A percentile compares a stretch with the other conserved stretches of the same genome.
These are phyloP conservation scores for Harpagifer antarcticus DNA, from an alignment of 2,797 vertebrate species.

Conservation along the genomic window DNA sequence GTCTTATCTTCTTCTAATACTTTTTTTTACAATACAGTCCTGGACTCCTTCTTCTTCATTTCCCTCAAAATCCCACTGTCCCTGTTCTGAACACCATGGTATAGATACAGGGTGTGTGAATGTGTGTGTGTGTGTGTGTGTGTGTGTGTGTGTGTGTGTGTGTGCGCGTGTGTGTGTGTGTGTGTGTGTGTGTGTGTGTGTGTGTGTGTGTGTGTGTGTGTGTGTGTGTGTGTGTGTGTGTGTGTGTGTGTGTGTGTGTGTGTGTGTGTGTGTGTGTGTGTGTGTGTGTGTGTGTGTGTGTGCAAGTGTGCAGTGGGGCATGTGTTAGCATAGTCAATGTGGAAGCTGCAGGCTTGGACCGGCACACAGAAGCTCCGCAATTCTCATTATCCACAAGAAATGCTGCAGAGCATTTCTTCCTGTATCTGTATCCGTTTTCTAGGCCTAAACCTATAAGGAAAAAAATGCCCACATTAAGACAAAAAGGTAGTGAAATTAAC, in stretches of 20 bases:
- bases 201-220: no score
- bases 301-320: not conserved
- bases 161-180: no score
- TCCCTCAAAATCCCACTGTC: not conserved
- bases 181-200: no score
- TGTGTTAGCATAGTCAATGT: constrained; percentile 30
- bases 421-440: constrained; percentile 26
- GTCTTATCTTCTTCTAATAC: not conserved
- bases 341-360: constrained; percentile 49
- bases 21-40: not conserved
- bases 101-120: not conserved
- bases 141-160: no score
- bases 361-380: not conserved
- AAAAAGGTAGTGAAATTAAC: not conserved
- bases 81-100: not conserved
- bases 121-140: not conserved
- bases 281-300: no score
- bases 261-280: no score
- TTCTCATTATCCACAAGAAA: not conserved
- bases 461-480: not conserved
- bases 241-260: no score
- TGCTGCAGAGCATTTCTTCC: constrained; percentile 60
- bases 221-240: no score
- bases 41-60: not conserved
- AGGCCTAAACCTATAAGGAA: not conserved